Evolutionary conservation across 2,888 invertebrate species (phyloP), one percentile per base, ranked within the genome.

Genomic region (Melanophora roralis): DNA sequence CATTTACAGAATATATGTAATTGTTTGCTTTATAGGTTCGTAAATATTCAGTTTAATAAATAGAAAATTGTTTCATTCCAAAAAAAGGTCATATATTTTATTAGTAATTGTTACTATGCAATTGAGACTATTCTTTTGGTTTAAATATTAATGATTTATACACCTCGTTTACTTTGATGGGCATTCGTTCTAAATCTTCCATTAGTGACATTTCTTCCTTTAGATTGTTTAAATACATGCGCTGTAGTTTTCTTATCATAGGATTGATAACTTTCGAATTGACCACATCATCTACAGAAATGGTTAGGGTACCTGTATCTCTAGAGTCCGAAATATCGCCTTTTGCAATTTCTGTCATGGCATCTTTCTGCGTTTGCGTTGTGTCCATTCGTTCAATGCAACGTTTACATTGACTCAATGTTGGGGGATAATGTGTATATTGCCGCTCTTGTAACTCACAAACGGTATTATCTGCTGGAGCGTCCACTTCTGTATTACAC

Each of bases 211-310:
- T 84, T 74, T 88, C 86, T 45, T 87, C 86, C 6, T 83, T 82
- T 1, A 89, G 74, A 57, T 84, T 87, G 47, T 86, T 84, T 1
- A 87, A 60, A 67, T 84, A 87, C 84, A 88, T 84, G 0, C 85
- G 84, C 47, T 86, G 88, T 6, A 89, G 72, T 32, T 85, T 86
- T 1, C 84, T 85, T 21, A 86, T 82, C 82, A 88, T 85, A 2
- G 89, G 89, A 53, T 85, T 84, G 19, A 89, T 85, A 0, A 89
- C 84, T 59, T 84, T 86, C 0, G 84, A 81, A 27, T 79, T 84
- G 1, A 88, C 84, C 0, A 87, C 45, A 60, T 86, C 88, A 59
- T 85, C 84, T 1, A 84, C 77, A 0, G 82, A 81, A 57, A 83
- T 81, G 7, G 82, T 83, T 1, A 84, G 47, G 0, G 81, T 78